Evolutionary conservation across 2,797 vertebrate genomes (phyloP).

Genomic region (Poecilia wingei): DNA sequence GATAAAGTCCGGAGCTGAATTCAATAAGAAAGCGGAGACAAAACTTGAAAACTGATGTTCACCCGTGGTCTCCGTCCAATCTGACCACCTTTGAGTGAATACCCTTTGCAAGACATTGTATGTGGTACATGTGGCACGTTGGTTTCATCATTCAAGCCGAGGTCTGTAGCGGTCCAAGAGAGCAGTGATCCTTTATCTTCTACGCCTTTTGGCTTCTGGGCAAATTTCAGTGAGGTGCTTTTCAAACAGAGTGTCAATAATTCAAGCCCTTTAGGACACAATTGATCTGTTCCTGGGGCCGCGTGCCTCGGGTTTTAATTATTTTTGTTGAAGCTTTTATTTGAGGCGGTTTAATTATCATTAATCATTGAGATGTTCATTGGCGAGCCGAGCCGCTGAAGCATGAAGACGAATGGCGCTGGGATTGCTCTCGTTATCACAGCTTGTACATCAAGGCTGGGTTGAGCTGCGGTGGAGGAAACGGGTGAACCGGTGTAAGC

Average conservation of each 20-base stretch:
- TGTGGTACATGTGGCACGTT: not conserved
- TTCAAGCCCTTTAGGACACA: conserved; percentile 54
- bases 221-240: conserved; percentile 52
- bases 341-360: conserved; percentile 78
- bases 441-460: conserved; percentile 72
- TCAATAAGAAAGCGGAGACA: not conserved
- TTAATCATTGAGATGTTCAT: conserved; percentile 82
- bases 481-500: conserved; percentile 39
- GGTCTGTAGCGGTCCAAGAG: conserved; percentile 26
- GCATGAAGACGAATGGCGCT: conserved; percentile 68
- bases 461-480: conserved; percentile 54
- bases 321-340: conserved; percentile 74
- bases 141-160: conserved; percentile 23
- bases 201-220: conserved; percentile 49
- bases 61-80: not conserved
- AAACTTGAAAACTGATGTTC: not conserved
- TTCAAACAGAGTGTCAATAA: conserved; percentile 65
- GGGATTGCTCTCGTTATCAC: conserved; percentile 78
- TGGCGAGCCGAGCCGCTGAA: conserved; percentile 63
- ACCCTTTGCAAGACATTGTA: not conserved
- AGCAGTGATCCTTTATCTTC: conserved; percentile 53
- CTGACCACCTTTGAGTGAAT: not conserved
- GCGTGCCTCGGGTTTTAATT: conserved; percentile 75
- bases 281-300: conserved; percentile 53
- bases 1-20: not conserved